Percentiles rank a stretch among this genome's conserved stretches.
Conservation (phyloP, 2,888 invertebrate species). For the Drosophila cracens region DNA sequence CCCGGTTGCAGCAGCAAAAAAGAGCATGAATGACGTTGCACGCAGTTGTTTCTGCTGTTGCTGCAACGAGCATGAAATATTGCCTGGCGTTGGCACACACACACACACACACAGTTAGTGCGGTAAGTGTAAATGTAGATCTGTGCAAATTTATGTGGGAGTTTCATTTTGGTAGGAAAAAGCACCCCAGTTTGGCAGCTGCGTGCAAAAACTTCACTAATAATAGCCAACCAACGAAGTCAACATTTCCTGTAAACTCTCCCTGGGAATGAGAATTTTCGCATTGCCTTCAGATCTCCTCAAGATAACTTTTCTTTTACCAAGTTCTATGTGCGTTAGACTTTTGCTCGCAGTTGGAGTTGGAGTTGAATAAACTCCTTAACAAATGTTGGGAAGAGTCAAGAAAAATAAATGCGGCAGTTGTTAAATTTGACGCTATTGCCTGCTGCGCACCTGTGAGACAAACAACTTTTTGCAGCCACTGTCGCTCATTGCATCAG, state of each 20-base stretch:
- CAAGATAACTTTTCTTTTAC: conserved; percentile 27
- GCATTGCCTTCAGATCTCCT: conserved; percentile 17
- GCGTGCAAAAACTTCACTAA: conserved; percentile 57
- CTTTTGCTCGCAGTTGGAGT: not conserved
- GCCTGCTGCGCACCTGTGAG: conserved; percentile 34
- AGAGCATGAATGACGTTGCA: conserved; percentile 45
- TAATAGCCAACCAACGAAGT: conserved; percentile 53
- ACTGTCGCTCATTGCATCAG: conserved; percentile 68
- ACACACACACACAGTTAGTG: conserved; percentile 24
- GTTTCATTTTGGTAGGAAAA: conserved; percentile 33
- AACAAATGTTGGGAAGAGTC: not conserved
- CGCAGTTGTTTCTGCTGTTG: conserved; percentile 18
- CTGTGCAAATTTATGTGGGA: conserved; percentile 74
- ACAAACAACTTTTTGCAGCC: conserved; percentile 47
- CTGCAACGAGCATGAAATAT: conserved; percentile 63
- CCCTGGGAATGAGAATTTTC: conserved; percentile 38
- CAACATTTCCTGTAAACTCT: conserved; percentile 52
- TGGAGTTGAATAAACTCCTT: conserved; percentile 30
- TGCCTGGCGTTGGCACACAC: conserved; percentile 37
- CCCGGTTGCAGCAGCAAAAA: conserved; percentile 30
- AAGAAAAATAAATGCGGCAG: not conserved
- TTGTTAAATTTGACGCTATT: conserved; percentile 5
- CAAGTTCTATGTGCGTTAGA: conserved; percentile 18
- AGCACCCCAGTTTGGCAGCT: conserved; percentile 8
- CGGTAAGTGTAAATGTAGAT: conserved; percentile 49